Evolutionary conservation across 2,113 vertebrate genomes (phyloP).

Genomic region (Cichladusa arquata): DNA sequence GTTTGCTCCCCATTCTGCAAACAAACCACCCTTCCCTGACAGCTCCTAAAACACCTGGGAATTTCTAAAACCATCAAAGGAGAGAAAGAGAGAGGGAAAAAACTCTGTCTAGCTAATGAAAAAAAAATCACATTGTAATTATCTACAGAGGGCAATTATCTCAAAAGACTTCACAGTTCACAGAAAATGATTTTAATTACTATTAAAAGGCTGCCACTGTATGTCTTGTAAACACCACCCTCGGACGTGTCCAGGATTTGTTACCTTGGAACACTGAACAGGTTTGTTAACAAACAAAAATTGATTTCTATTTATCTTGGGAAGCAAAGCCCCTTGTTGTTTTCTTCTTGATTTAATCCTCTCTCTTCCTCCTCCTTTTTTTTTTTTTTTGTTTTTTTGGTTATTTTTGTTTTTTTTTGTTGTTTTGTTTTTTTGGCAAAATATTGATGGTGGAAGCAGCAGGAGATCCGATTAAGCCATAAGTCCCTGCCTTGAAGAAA

Average conservation of each 20-base stretch:
- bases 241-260: not conserved
- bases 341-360: slow-evolving; percentile 22
- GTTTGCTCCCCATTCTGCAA: not conserved
- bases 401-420: not conserved
- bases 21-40: not conserved
- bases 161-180: not conserved
- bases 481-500: slow-evolving; percentile 32
- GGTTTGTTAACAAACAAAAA: slow-evolving; percentile 37
- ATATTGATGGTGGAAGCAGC: slow-evolving; percentile 33
- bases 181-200: slow-evolving; percentile 18
- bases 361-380: not conserved
- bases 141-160: not conserved
- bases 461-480: not conserved
- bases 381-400: not conserved
- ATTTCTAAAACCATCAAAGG: not conserved
- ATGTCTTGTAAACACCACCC: not conserved
- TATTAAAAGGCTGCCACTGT: not conserved
- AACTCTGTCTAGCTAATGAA: not conserved
- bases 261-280: slow-evolving; percentile 13
- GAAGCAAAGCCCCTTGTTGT: not conserved
- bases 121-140: not conserved
- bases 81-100: not conserved
- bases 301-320: slow-evolving; percentile 40
- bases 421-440: not conserved
- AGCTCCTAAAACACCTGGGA: not conserved